Evolutionary conservation across 2,113 vertebrate genomes (phyloP).

Genomic region (Brachypodius melanocephalos): DNA sequence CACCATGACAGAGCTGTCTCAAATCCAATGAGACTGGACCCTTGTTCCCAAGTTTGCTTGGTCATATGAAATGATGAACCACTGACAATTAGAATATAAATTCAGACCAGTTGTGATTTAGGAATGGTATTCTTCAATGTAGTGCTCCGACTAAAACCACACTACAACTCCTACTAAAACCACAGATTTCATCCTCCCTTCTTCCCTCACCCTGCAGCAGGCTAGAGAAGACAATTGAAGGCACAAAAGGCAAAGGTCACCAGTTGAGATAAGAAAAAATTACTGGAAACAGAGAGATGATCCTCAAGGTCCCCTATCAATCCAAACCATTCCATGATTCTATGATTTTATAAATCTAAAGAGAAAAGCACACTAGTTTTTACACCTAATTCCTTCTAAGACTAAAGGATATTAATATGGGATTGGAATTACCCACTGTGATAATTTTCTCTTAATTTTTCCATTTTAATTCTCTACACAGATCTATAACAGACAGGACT

Average conservation of each 20-base stretch:
- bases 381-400: neutral
- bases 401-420: neutral
- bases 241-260: neutral
- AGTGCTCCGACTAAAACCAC: neutral
- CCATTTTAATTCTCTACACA: neutral
- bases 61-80: neutral
- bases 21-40: neutral
- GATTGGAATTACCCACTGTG: neutral
- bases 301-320: neutral
- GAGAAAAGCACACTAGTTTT: neutral
- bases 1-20: neutral
- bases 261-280: neutral
- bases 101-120: neutral
- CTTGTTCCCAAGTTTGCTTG: neutral
- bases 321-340: neutral
- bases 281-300: neutral
- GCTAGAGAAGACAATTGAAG: neutral
- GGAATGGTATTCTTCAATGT: neutral
- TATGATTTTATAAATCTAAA: neutral
- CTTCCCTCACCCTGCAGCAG: neutral
- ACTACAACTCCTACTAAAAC: neutral
- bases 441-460: neutral
- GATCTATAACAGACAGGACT: neutral
- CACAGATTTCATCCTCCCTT: neutral
- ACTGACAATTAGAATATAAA: neutral